Evolutionary conservation across 1,140 invertebrate genomes (phyloP), one percentile per base, ranked within the genome.

Genomic region (Tribolium madens): DNA sequence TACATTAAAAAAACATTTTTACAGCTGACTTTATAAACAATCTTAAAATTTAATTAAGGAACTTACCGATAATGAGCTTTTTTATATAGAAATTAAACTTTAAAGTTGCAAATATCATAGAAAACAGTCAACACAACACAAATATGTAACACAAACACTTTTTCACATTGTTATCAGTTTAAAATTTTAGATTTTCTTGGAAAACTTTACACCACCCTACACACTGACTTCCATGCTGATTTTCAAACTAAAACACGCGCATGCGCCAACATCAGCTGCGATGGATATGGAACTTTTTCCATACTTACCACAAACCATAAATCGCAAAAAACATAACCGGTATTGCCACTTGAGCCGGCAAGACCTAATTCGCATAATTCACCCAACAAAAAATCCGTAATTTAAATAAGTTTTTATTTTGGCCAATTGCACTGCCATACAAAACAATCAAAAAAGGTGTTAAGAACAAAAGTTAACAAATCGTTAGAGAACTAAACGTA

Each of bases 151-250:
- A 74, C 33, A 12, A 18, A 50, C 36, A 69, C 48, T 21, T 46
- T 73, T 77, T 72, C 31, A 48, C 52, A 42, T 52, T 50, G 53
- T 47, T 64, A 53, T 12, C 26, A 64, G 42, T 73, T 70, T 73
- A 72, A 69, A 78, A 79, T 46, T 50, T 71, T 31, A 17, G 70
- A 72, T 77, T 76, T 76, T 76, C 18, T 77, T 81, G 76, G 73
- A 77, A 79, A 78, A 79, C 75, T 79, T 80, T 80, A 81, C 79
- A 80, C 79, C 81, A 81, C 81, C 81, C 81, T 72, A 75, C 78
- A 79, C 76, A 60, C 75, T 36, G 73, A 78, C 81, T 79, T 76
- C 79, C 81, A 80, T 81, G 81, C 81, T 78, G 75, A 75, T 78
- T 77, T 78, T 76, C 75, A 72, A 73, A 78, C 79, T 80, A 71